Conservation (phyloP, 2,113 vertebrate genomes). For the Chaetodon trifascialis region DNA sequence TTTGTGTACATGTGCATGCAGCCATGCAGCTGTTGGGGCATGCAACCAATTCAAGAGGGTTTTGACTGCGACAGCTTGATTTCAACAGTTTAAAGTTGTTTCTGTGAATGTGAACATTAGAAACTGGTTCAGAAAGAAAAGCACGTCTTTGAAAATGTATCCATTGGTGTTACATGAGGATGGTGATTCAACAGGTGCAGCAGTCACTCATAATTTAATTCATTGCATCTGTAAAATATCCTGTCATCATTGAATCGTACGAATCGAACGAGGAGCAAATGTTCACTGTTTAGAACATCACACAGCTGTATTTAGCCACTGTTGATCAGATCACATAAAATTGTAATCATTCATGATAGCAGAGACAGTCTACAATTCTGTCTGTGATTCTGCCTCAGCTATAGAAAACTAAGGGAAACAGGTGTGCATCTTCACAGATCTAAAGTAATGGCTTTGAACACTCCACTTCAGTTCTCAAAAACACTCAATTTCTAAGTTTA, state of each 20-base stretch:
- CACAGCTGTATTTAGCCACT: neutral
- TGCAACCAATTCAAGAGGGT: neutral
- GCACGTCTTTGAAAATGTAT: neutral
- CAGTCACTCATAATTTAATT: neutral
- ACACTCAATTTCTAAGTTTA: too few relatives aligned
- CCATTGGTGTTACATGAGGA: neutral
- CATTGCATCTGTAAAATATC: neutral
- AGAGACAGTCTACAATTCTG: too few relatives aligned
- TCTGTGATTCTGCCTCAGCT: too few relatives aligned
- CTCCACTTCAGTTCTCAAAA: too few relatives aligned
- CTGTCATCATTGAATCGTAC: neutral
- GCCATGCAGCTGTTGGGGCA: neutral
- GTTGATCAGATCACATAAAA: neutral
- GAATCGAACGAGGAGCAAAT: neutral
- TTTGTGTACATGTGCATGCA: neutral
- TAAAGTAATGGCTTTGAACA: too few relatives aligned
- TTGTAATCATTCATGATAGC: too few relatives aligned
- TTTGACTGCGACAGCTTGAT: neutral
- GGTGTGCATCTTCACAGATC: too few relatives aligned
- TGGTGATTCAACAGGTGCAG: slow-evolving; percentile 1
- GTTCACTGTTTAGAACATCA: neutral
- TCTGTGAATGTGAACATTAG: neutral
- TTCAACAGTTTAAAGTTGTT: neutral
- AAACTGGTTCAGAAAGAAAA: neutral
- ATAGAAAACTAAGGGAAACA: too few relatives aligned